These are phyloP conservation scores for Bombylius major DNA, from an alignment of 2,888 invertebrate genomes.

Conservation along the genomic window DNA sequence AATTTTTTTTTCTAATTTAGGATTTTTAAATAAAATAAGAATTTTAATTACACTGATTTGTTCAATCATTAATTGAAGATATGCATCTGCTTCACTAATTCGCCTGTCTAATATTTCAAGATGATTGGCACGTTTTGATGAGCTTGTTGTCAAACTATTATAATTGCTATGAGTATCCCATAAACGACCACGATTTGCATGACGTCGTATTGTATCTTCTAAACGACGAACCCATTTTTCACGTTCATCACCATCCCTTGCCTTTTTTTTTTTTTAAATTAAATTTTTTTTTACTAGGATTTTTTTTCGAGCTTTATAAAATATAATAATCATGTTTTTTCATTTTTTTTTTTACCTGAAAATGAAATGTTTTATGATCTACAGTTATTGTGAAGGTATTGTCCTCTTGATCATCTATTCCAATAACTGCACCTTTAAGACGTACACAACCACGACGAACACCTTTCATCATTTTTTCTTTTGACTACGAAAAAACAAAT, in stretches of 20 bases:
- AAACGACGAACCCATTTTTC: slow-evolving; percentile 93
- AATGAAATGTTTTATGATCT: slow-evolving; percentile 98
- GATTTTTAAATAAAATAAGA: neutral
- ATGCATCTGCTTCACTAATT: slow-evolving; percentile 90
- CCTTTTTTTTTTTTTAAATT: slow-evolving; percentile 43
- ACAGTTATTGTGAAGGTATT: slow-evolving; percentile 98
- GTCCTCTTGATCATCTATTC: slow-evolving; percentile 98
- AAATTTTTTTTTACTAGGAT: too few relatives aligned
- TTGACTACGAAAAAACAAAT: slow-evolving; percentile 56
- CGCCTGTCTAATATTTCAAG: slow-evolving; percentile 72
- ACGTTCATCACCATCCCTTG: slow-evolving; percentile 84
- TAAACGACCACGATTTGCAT: slow-evolving; percentile 47
- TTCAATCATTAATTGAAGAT: slow-evolving; percentile 89
- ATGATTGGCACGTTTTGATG: slow-evolving; percentile 32
- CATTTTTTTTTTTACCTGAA: slow-evolving; percentile 54
- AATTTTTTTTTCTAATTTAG: slow-evolving; percentile 4
- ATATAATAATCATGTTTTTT: too few relatives aligned
- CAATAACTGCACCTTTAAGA: slow-evolving; percentile 93
- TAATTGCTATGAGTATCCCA: slow-evolving; percentile 32
- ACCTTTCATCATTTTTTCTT: slow-evolving; percentile 97
- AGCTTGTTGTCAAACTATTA: slow-evolving; percentile 17
- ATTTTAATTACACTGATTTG: slow-evolving; percentile 56
- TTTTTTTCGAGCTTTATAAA: too few relatives aligned
- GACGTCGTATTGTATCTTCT: slow-evolving; percentile 85
- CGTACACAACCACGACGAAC: slow-evolving; percentile 93